A percentile compares a stretch with the other conserved stretches of the same genome.
Evolutionary conservation across 2,888 invertebrate genomes (phyloP).

Genomic region (Tolmerus cingulatus): DNA sequence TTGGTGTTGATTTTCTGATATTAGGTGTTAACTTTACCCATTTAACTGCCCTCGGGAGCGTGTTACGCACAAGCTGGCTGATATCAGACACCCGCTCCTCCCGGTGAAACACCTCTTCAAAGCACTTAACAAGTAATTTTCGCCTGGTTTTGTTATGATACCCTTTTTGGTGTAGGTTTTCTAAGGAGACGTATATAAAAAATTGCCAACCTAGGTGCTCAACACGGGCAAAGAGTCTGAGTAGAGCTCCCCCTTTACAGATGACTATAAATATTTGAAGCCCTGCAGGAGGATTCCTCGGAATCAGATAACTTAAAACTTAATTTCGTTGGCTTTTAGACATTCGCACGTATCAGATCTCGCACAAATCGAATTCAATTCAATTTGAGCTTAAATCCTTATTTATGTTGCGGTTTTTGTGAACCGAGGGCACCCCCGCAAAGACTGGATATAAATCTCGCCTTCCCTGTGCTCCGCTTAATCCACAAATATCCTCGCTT

Average conservation of each 20-base stretch:
- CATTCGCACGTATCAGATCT: background rate
- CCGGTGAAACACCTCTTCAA: background rate
- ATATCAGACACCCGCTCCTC: slow-evolving; percentile 25
- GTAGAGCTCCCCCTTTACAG: background rate
- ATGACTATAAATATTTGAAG: slow-evolving; percentile 12
- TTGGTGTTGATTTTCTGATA: slow-evolving; percentile 52
- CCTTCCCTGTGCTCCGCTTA: background rate
- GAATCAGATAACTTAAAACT: slow-evolving; percentile 26
- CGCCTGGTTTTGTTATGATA: slow-evolving; percentile 19
- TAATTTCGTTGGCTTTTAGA: slow-evolving; percentile 26
- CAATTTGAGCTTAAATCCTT: slow-evolving; percentile 19
- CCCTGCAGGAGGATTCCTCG: background rate
- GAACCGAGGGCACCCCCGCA: background rate
- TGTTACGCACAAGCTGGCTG: background rate
- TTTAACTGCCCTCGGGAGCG: slow-evolving; percentile 13
- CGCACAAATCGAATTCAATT: slow-evolving; percentile 35
- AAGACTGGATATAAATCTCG: background rate
- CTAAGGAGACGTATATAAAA: background rate
- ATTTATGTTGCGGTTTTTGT: slow-evolving; percentile 33
- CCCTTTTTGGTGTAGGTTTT: slow-evolving; percentile 21
- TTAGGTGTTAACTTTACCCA: slow-evolving; percentile 52
- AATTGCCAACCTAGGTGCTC: background rate
- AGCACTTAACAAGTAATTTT: slow-evolving; percentile 39
- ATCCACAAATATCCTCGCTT: background rate
- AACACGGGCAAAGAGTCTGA: background rate